These are phyloP conservation scores for Huso huso DNA, from an alignment of 2,797 vertebrate species.

Conservation along the genomic window DNA sequence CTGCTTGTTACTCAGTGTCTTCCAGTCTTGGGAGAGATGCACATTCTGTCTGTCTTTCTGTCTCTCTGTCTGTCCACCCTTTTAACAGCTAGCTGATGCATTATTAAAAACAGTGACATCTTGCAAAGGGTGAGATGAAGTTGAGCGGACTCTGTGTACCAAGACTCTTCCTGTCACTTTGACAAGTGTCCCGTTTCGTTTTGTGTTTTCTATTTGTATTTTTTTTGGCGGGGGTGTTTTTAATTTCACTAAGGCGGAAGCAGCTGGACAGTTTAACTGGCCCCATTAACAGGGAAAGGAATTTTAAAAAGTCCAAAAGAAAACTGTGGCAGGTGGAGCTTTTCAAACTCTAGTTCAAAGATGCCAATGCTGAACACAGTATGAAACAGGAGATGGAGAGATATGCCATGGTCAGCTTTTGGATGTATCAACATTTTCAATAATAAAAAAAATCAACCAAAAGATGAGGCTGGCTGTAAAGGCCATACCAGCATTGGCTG, in stretches of 20 bases:
- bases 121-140: not conserved
- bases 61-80: not conserved
- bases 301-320: too few relatives aligned
- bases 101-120: not conserved
- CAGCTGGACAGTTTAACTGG: too few relatives aligned
- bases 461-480: not conserved
- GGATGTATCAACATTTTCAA: not conserved
- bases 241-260: too few relatives aligned
- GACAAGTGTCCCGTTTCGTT: not conserved
- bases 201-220: not conserved
- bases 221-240: too few relatives aligned
- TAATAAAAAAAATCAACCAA: not conserved
- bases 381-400: too few relatives aligned
- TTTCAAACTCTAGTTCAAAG: too few relatives aligned
- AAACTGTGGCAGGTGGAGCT: too few relatives aligned
- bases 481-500: slow-evolving; percentile 1
- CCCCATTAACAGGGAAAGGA: too few relatives aligned
- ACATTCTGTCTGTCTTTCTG: not conserved
- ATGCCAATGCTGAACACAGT: too few relatives aligned
- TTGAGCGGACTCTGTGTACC: not conserved
- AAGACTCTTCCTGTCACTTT: not conserved
- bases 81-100: not conserved
- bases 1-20: not conserved
- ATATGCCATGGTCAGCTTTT: too few relatives aligned
- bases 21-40: not conserved